Base-by-base conservation (phyloP, 2,113 vertebrate genomes). In the Corythornis cristatus region DNA sequence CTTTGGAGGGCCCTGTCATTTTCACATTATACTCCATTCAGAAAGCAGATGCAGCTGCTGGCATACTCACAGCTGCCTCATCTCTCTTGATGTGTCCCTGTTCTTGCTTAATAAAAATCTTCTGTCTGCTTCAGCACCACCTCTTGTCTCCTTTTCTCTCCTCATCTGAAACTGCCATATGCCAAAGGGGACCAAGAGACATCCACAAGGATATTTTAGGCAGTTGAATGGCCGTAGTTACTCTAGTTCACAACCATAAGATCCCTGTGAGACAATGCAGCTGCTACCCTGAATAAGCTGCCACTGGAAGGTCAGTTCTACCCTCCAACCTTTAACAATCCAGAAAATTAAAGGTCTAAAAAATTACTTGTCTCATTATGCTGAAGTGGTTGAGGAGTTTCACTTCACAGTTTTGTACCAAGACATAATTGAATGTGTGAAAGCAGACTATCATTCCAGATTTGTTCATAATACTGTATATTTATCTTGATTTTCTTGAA, bases 21-120 rank as follows among this genome's bases (percentile, higher is more conserved):
- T 89, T 95, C 81, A 61, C 71, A 60, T 46, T 91, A 43, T 73
- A 64, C 80, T 86, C 79, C 72, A 77, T 83, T 90, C 79, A 86
- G 56, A 67, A 75, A 96, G 79, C 88, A 93, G 79, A 85, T 86
- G 85, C 68, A 92, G 70, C 73, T 94, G 77, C 88, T 90, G 86
- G 61, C 83, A 94, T 86, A 54, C 43, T 84, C 16, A 1, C 83
- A 93, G 85, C 64, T 81, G 73, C 67, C 48, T 88, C 46, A 14
- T 79, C 53, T 92, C 60, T 80, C 87, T 86, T 90, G 80, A 90
- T 88, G 45, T 87, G 70, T 86, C 79, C 83, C 77, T 87, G 61
- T 74, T 80, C 80, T 78, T 92, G 46, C 74, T 91, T 75, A 87
- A 88, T 91, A 90, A 91, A 88, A 93, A 74, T 62, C 82, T 90